Evolutionary conservation across 2,113 vertebrate genomes (phyloP).

Genomic region (Coregonus clupeaformis): DNA sequence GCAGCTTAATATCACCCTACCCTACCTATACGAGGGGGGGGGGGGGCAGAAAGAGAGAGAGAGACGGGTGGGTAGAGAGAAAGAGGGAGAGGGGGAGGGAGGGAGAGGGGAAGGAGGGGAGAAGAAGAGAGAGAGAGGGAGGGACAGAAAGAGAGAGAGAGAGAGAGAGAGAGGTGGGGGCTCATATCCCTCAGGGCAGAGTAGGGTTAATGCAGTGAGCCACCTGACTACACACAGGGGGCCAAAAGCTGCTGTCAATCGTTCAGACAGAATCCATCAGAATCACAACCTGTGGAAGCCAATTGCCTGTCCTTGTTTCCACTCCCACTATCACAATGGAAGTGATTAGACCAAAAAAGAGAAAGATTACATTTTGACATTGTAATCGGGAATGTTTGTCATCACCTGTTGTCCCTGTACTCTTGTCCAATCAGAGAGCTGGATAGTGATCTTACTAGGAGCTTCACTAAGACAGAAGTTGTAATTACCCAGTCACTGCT

Average conservation of each 20-base stretch:
- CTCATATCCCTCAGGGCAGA: conserved; percentile 4
- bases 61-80: background rate
- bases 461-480: conserved; percentile 30
- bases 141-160: conserved; percentile 1
- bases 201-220: conserved; percentile 30
- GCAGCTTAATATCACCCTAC: conserved; percentile 51
- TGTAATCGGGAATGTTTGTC: background rate
- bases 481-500: conserved; percentile 29
- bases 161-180: conserved; percentile 17
- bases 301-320: conserved; percentile 34
- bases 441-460: conserved; percentile 17
- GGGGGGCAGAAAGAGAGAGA: background rate
- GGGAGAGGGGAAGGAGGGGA: background rate
- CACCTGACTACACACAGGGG: conserved; percentile 50
- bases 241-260: conserved; percentile 57
- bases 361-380: background rate
- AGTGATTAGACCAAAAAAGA: background rate
- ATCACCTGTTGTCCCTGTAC: background rate
- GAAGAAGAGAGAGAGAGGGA: conserved; percentile 5
- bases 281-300: conserved; percentile 27
- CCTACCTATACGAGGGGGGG: conserved; percentile 29
- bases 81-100: background rate
- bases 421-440: conserved; percentile 37
- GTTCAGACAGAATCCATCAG: conserved; percentile 26
- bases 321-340: conserved; percentile 16